Conservation (phyloP, 1,140 invertebrate species). For the Elysia chlorotica region DNA sequence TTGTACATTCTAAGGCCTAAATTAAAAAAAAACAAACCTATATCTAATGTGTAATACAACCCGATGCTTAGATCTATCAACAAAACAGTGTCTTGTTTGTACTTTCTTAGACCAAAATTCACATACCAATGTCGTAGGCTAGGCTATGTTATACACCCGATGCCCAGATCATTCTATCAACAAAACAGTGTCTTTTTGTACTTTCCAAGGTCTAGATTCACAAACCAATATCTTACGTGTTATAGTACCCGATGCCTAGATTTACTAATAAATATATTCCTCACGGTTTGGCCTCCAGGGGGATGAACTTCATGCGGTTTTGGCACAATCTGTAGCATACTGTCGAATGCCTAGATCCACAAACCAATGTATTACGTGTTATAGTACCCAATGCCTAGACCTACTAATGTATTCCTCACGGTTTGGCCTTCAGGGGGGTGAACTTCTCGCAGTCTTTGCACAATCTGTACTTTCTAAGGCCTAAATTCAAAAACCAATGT, state of each 20-base stretch:
- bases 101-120: not conserved
- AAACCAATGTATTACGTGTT: too few species aligned
- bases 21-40: too few species aligned
- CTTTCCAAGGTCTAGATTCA: not conserved
- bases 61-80: not conserved
- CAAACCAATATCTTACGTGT: not conserved
- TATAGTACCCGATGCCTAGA: not conserved
- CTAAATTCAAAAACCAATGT: not conserved
- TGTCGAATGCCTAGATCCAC: not conserved
- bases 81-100: not conserved
- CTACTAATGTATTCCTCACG: not conserved
- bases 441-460: conserved; percentile 61
- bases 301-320: conserved; percentile 57
- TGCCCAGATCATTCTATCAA: not conserved
- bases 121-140: too few species aligned
- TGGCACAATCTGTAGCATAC: conserved; percentile 55
- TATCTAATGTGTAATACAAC: too few species aligned
- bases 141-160: too few species aligned
- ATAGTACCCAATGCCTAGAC: too few species aligned
- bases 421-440: conserved; percentile 55
- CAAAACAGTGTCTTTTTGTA: not conserved
- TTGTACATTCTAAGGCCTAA: not conserved
- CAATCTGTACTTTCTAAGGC: not conserved
- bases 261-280: conserved; percentile 11
- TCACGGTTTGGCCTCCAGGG: too few species aligned